Conservation (phyloP, 2,888 invertebrate genomes). For the Cheilosia pagana region DNA sequence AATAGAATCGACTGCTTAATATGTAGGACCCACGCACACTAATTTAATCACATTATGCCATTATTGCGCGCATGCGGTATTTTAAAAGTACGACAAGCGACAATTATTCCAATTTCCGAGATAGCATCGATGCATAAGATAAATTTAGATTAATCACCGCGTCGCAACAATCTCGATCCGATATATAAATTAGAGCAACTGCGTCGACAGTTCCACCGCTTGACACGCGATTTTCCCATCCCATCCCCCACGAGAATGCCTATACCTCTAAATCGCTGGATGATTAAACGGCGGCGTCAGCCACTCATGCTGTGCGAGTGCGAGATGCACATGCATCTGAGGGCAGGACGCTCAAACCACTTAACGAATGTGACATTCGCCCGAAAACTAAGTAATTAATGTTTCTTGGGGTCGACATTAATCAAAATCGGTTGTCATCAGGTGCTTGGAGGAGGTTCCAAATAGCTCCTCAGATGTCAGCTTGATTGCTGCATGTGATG, state of each 20-base stretch:
- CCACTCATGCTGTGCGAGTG: conserved; percentile 21
- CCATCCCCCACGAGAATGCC: conserved; percentile 26
- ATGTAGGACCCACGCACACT: too few species aligned
- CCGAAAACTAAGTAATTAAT: conserved; percentile 65
- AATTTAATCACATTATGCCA: too few species aligned
- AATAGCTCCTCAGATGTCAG: conserved; percentile 43
- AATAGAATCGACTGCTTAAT: too few species aligned
- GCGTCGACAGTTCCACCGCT: conserved; percentile 61
- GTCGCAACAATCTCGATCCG: conserved; percentile 59
- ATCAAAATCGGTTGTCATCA: conserved; percentile 68
- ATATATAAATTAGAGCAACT: conserved; percentile 70
- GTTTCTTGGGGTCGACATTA: conserved; percentile 54
- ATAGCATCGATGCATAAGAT: conserved; percentile 70
- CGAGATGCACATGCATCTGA: conserved; percentile 6
- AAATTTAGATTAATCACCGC: conserved; percentile 75
- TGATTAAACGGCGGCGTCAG: conserved; percentile 50
- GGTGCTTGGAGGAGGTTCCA: conserved; percentile 31
- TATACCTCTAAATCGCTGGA: conserved; percentile 52
- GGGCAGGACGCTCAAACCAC: conserved; percentile 33
- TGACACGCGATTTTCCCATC: conserved; percentile 71
- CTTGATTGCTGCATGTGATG: conserved; percentile 47
- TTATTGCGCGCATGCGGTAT: too few species aligned
- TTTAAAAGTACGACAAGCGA: conserved; percentile 35
- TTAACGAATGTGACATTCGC: conserved; percentile 65
- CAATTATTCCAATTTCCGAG: conserved; percentile 70